A percentile compares a stretch with the other conserved stretches of the same genome.
phyloP scores from a whole-genome alignment of 2,113 vertebrate genomes.

The Brevimyrus niger region DNA sequence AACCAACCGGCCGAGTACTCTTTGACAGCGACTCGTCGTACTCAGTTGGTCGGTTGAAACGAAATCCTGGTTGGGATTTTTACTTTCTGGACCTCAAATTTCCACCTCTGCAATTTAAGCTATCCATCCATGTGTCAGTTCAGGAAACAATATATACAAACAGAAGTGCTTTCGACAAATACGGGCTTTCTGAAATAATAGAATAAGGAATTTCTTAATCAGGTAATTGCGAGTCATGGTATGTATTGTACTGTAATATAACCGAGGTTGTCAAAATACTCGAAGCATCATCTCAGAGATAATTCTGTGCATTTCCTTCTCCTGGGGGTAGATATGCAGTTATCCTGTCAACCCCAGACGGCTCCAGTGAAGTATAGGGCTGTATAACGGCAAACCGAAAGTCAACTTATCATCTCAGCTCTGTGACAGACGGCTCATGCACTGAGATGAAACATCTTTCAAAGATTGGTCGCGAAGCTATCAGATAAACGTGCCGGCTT shows the following conservation, averaged over 20 bases:
- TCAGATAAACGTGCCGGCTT: neutral
- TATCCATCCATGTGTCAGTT: neutral
- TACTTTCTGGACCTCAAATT: too few relatives aligned
- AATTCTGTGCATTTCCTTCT: neutral
- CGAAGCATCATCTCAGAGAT: neutral
- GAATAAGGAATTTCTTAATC: neutral
- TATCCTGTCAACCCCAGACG: neutral
- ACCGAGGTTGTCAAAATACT: neutral
- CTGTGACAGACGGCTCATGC: neutral
- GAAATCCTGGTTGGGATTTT: too few relatives aligned
- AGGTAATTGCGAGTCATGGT: neutral
- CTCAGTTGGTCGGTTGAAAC: too few relatives aligned
- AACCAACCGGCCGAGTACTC: too few relatives aligned
- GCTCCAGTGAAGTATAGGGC: neutral
- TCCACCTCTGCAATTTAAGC: neutral
- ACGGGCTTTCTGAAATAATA: neutral
- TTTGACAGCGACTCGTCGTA: too few relatives aligned
- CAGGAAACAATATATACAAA: neutral
- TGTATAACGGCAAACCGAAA: neutral
- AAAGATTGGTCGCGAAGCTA: neutral
- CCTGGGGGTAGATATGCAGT: neutral
- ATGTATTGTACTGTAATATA: neutral
- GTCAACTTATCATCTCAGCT: neutral
- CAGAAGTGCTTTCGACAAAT: neutral
- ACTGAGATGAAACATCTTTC: neutral